Conservation (phyloP, 2,888 invertebrate genomes). For the Thelaira solivaga region DNA sequence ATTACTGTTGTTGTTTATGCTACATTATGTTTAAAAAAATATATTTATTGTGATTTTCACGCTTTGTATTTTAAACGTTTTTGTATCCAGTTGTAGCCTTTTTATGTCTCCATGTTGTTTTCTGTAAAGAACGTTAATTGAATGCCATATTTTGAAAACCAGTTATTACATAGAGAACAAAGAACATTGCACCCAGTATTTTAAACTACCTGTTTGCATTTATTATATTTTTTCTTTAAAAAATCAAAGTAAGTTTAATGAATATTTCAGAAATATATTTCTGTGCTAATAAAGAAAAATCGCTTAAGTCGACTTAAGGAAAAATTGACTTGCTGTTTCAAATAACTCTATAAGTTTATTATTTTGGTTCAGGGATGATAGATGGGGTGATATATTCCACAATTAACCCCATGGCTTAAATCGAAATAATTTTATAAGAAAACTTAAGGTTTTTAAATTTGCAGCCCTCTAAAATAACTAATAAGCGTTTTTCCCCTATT, state of each 20-base stretch:
- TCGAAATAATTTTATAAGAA: too few relatives aligned
- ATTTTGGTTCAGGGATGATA: too few relatives aligned
- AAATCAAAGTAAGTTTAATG: not conserved
- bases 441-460: too few relatives aligned
- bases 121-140: not conserved
- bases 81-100: not conserved
- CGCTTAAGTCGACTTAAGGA: too few relatives aligned
- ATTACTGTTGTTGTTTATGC: constrained; percentile 4
- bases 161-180: constrained; percentile 40
- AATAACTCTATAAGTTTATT: too few relatives aligned
- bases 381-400: too few relatives aligned
- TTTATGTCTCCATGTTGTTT: not conserved
- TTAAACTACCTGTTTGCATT: not conserved
- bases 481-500: too few relatives aligned
- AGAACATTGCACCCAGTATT: constrained; percentile 30
- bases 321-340: too few relatives aligned
- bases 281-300: too few relatives aligned
- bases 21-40: not conserved
- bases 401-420: too few relatives aligned
- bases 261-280: too few relatives aligned
- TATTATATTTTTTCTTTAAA: not conserved
- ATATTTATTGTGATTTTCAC: constrained; percentile 9
- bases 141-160: constrained; percentile 30
- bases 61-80: not conserved
- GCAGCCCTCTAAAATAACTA: too few relatives aligned